Base-by-base conservation (phyloP, 2,113 vertebrate genomes). In the Zapornia atra region DNA sequence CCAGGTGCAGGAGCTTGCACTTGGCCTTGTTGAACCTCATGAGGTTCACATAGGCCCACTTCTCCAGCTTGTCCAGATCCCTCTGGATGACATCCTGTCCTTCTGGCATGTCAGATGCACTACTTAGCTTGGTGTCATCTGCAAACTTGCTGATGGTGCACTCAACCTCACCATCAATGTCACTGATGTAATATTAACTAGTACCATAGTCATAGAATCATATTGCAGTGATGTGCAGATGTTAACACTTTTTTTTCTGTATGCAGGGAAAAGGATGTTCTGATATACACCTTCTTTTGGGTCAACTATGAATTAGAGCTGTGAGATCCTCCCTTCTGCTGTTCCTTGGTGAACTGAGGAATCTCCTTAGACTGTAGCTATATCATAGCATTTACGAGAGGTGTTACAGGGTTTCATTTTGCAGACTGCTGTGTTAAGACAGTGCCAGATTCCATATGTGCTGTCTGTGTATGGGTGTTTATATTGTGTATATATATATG, bases 301-400 rank as follows among this genome's bases (percentile, higher is more conserved):
- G 56, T 85, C 3, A 15, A 4, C 5, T 54, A 5, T 50, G 61
- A 57, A 53, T 66, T 57, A 29, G 34, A 53, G 11, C 31, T 70
- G 22, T 66, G 46, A 64, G 54, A 31, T 65, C 38, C 36, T 68
- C 21, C 54, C 42, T 56, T 69, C 80, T 42, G 36, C 84, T 83
- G 22, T 36, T 56, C 65, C n/a, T 38, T 29, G 6, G 25, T 66
- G 76, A 86, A 63, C 50, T 38, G 38, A 56, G 33, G 77, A 65
- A 65, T 60, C 44, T 88, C 28, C 76, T 50, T 25, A 33, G 24
- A 38, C 24, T 59, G 34, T 40, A 46, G 50, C 17, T 51, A 1
- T 50, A 36, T 44, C 0, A 0, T 36, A 64, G 38, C 66, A 54
- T 5, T 6, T 50, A 24, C 4, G 16, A 2, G 12, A 88, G 72